Evolutionary conservation across 2,113 vertebrate genomes (phyloP), one percentile per base, ranked within the genome.

Genomic region (Epinephelus fuscoguttatus): DNA sequence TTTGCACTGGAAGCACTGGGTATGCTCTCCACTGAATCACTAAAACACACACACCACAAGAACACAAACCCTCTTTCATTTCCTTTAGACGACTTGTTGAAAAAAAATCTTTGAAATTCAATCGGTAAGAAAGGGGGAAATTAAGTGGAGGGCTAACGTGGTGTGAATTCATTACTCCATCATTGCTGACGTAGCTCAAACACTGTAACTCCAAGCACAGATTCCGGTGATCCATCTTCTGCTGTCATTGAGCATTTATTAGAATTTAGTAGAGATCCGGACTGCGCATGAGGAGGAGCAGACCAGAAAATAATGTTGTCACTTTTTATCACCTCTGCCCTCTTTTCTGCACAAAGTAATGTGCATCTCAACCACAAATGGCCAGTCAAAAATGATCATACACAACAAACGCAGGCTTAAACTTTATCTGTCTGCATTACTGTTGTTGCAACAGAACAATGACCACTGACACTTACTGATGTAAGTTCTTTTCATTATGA

Each of bases 41-140:
- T 64, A 67, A 61, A 71, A 75, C 63, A 89, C 70, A 80, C 61
- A 70, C 50, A 69, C 55, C 25, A 27, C 33, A 52, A 40, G 27
- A n/a, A 76, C 42, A 82, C 33, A 77, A 52, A 76, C 49, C 42
- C 69, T 79, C 55, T 49, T 78, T 73, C 30, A 30, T 80, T 90
- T 92, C 50, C 62, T 84, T 87, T 72, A 78, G 64, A 88, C 45
- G 70, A 75, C 81, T 91, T 85, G 91, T 93, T 92, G 6, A 37
- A 37, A 37, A 88, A 83, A 90, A 87, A 84, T 83, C 73, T 90
- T 94, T 94, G 90, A 93, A 90, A 94, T 95, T 93, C 88, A 94
- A 94, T 94, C 92, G 93, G 88, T 63, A 56, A 67, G 84, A 89
- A 18, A 6, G 68, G 84, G 70, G 84, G 79, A 88, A 85, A 93